Conservation (phyloP, 2,797 vertebrate genomes). For the Lacerta agilis region DNA sequence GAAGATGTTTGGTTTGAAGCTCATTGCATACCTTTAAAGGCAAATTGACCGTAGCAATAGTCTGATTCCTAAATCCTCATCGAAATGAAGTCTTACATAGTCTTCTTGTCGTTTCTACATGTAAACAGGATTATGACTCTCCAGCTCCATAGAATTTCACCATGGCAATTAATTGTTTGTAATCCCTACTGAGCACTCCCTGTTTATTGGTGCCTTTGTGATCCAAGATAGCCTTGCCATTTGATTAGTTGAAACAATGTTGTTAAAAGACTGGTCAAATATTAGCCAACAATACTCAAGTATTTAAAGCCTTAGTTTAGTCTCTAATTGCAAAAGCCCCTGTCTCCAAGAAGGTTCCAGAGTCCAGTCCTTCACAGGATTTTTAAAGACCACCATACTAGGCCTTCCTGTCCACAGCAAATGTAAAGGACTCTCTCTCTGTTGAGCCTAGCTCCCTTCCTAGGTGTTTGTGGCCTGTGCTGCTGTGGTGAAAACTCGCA, state of each 20-base stretch:
- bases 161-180: slow-evolving; percentile 53
- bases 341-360: neutral
- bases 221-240: neutral
- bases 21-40: slow-evolving; percentile 39
- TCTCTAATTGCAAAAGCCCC: neutral
- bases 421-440: no score
- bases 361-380: neutral
- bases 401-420: no score
- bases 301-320: neutral
- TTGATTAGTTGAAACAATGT: neutral
- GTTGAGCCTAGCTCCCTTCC: no score
- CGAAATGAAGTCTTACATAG: slow-evolving; percentile 46
- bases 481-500: neutral
- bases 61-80: slow-evolving; percentile 48
- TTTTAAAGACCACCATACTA: neutral
- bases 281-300: neutral
- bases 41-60: neutral
- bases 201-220: slow-evolving; percentile 13
- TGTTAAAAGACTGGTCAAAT: neutral
- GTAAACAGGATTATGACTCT: slow-evolving; percentile 46
- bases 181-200: slow-evolving; percentile 24
- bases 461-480: neutral
- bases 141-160: neutral
- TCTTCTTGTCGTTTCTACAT: slow-evolving; percentile 21
- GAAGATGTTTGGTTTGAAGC: slow-evolving; percentile 51